A percentile compares a stretch with the other conserved stretches of the same genome.
Conservation (phyloP, 2,113 vertebrate genomes). For the Kryptolebias marmoratus region DNA sequence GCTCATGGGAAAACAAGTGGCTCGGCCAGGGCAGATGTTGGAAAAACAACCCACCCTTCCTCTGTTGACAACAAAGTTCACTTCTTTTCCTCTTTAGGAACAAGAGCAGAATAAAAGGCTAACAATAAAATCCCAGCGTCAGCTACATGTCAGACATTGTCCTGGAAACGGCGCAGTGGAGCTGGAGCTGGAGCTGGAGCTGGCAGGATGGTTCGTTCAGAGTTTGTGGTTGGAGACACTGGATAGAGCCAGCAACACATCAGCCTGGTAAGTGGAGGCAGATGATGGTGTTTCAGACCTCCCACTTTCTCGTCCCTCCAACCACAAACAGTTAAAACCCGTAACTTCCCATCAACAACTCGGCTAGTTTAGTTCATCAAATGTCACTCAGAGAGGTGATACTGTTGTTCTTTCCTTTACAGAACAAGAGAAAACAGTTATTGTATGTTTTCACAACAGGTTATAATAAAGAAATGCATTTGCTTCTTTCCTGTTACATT, state of each 20-base stretch:
- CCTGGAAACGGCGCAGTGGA: conserved; percentile 46
- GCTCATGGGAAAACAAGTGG: conserved; percentile 52
- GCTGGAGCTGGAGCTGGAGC: conserved; percentile 20
- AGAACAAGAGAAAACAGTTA: background rate
- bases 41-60: conserved; percentile 42
- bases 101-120: conserved; percentile 16
- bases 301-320: conserved; percentile 55
- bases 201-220: conserved; percentile 52
- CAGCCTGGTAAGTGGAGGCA: conserved; percentile 69
- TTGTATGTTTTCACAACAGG: conserved; percentile 13
- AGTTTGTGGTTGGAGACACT: conserved; percentile 63
- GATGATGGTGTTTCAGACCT: conserved; percentile 67
- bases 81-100: conserved; percentile 37
- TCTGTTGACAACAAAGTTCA: conserved; percentile 25
- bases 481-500: too few relatives aligned
- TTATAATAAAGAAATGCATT: conserved; percentile 1
- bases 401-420: conserved; percentile 8
- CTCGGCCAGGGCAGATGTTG: conserved; percentile 31
- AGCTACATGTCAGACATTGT: conserved; percentile 65
- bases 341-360: conserved; percentile 52
- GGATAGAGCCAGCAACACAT: conserved; percentile 54
- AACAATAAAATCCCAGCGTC: conserved; percentile 51
- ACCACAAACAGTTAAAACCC: conserved; percentile 49
- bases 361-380: conserved; percentile 24
- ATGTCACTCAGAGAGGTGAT: background rate